These are phyloP conservation scores for Puntigrus tetrazona DNA, from an alignment of 2,113 vertebrate species.

Conservation along the genomic window DNA sequence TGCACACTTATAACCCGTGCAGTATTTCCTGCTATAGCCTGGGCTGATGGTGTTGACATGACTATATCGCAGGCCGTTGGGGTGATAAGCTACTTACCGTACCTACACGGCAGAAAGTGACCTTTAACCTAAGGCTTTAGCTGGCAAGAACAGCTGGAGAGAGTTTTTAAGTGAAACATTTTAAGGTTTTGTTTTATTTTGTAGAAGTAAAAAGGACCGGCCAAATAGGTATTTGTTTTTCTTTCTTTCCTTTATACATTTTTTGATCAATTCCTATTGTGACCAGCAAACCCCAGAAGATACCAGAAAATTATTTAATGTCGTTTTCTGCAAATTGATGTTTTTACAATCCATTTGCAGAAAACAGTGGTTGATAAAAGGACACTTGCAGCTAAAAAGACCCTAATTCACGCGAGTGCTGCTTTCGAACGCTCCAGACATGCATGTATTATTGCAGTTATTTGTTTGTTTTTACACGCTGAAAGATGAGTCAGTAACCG, in stretches of 20 bases:
- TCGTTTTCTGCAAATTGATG: neutral
- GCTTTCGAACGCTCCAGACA: neutral
- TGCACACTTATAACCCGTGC: neutral
- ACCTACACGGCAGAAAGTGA: neutral
- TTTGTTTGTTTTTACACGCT: neutral
- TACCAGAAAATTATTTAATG: neutral
- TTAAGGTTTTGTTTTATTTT: neutral
- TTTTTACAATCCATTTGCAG: neutral
- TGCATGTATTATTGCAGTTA: neutral
- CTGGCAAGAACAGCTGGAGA: neutral
- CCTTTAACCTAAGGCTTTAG: neutral
- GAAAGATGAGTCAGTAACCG: neutral
- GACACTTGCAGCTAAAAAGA: neutral
- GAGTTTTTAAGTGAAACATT: neutral
- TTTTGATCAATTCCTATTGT: no score
- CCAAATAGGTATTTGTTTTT: no score
- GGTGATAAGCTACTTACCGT: neutral
- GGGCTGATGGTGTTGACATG: neutral
- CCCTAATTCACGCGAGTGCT: neutral
- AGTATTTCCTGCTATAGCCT: neutral
- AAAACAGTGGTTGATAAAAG: neutral
- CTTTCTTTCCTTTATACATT: no score
- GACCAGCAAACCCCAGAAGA: neutral
- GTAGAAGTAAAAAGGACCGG: neutral
- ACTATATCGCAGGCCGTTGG: neutral